A percentile compares a stretch with the other conserved stretches of the same genome.
Evolutionary conservation across 2,888 invertebrate genomes (phyloP).

Genomic region (Drosophila tripunctata): DNA sequence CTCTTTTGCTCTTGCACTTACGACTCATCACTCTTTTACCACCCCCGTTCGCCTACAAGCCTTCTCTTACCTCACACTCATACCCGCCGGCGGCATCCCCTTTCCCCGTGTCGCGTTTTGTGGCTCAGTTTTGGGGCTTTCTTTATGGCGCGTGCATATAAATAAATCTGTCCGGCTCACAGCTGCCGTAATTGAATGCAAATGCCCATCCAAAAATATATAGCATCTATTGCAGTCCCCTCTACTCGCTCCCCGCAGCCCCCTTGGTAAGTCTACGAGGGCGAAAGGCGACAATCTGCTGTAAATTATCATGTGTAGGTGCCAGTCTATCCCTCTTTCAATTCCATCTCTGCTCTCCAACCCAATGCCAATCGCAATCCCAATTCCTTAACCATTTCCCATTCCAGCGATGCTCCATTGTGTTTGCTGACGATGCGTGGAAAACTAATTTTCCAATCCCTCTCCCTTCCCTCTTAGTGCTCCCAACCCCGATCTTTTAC

Average conservation of each 20-base stretch:
- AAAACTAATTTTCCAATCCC: constrained; percentile 82
- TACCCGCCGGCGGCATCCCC: neutral
- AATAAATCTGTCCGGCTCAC: constrained; percentile 77
- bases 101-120: neutral
- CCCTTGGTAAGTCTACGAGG: neutral
- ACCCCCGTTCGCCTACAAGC: constrained; percentile 1
- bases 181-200: constrained; percentile 83
- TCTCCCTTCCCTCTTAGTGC: constrained; percentile 3
- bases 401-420: constrained; percentile 79
- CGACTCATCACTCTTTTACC: constrained; percentile 18
- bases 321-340: constrained; percentile 34
- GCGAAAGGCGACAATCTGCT: constrained; percentile 76
- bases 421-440: constrained; percentile 82
- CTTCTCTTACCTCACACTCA: neutral
- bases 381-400: constrained; percentile 14
- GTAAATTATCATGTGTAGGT: constrained; percentile 82
- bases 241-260: neutral
- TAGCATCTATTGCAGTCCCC: constrained; percentile 42
- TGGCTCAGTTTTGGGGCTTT: constrained; percentile 66
- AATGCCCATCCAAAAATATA: constrained; percentile 78
- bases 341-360: neutral
- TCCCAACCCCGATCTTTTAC: neutral
- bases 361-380: neutral
- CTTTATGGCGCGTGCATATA: constrained; percentile 69
- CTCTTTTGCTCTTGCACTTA: constrained; percentile 27